Percentiles rank a stretch among this genome's conserved stretches.
Evolutionary conservation across 2,113 vertebrate genomes (phyloP).

Genomic region (Pangasianodon gigas): DNA sequence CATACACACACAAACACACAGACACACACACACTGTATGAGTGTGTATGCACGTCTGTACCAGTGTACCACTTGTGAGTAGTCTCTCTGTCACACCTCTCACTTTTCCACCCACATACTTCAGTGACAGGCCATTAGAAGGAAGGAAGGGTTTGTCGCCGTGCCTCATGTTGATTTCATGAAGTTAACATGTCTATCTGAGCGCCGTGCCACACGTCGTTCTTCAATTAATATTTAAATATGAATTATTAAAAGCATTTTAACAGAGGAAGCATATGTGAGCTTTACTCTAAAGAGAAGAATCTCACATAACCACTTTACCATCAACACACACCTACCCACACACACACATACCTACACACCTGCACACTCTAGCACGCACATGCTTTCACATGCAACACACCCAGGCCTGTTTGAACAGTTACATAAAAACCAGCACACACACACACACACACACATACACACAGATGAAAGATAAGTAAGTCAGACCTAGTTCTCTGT

Average conservation of each 20-base stretch:
- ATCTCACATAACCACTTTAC: constrained; percentile 1
- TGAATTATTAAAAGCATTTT: background rate
- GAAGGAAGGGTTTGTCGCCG: background rate
- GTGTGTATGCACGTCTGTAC: background rate
- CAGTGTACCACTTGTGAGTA: background rate
- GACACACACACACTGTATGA: background rate
- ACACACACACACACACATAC: constrained; percentile 10
- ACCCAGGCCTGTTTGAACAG: constrained; percentile 25
- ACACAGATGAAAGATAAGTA: background rate
- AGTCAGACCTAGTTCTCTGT: background rate
- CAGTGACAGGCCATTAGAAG: constrained; percentile 9
- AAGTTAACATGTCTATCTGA: background rate
- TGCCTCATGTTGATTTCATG: background rate
- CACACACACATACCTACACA: constrained; percentile 21
- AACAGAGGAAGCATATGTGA: background rate
- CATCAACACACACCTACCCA: background rate
- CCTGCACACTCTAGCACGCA: constrained; percentile 13
- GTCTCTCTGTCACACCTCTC: background rate
- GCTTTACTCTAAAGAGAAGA: background rate
- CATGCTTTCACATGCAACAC: background rate
- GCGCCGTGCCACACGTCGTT: background rate
- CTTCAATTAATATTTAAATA: background rate
- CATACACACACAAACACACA: background rate
- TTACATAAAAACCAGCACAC: background rate
- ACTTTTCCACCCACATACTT: background rate